These are phyloP conservation scores for Meriones unguiculatus DNA, from an alignment of 2,113 vertebrate species.

Conservation along the genomic window DNA sequence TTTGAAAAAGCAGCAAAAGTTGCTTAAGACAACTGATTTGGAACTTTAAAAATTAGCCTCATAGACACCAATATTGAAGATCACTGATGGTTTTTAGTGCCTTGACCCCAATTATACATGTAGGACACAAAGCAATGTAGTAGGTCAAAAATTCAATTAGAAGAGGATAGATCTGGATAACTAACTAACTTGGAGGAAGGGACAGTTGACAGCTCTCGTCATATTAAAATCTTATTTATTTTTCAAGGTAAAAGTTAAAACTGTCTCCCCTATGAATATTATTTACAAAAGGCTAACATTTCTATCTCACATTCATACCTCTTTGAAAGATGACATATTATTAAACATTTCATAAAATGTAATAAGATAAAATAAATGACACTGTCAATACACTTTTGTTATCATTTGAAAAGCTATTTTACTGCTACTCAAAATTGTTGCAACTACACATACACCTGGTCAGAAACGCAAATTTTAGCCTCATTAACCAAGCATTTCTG, in stretches of 20 bases:
- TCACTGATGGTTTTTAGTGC: background rate
- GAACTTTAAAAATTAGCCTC: slow-evolving; percentile 20
- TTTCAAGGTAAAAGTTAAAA: slow-evolving; percentile 51
- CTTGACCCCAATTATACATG: background rate
- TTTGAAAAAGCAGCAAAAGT: slow-evolving; percentile 22
- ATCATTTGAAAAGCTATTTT: background rate
- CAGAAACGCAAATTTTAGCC: background rate
- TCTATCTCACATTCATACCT: background rate
- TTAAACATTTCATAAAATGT: slow-evolving; percentile 22
- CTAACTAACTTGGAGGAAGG: background rate
- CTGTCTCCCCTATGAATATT: background rate
- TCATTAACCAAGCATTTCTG: slow-evolving; percentile 30
- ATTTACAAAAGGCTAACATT: slow-evolving; percentile 39
- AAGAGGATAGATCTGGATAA: slow-evolving; percentile 7
- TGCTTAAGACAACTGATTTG: background rate
- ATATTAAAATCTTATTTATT: slow-evolving; percentile 52
- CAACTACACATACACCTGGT: background rate
- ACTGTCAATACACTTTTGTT: background rate
- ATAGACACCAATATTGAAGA: background rate
- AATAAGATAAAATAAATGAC: background rate
- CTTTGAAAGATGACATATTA: slow-evolving; percentile 35
- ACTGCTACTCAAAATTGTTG: slow-evolving; percentile 12
- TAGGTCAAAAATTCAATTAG: slow-evolving; percentile 12
- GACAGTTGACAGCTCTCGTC: background rate
- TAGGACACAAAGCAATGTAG: background rate